Evolutionary conservation across 2,113 vertebrate species (phyloP).

Genomic region (Melanerpes formicivorus): DNA sequence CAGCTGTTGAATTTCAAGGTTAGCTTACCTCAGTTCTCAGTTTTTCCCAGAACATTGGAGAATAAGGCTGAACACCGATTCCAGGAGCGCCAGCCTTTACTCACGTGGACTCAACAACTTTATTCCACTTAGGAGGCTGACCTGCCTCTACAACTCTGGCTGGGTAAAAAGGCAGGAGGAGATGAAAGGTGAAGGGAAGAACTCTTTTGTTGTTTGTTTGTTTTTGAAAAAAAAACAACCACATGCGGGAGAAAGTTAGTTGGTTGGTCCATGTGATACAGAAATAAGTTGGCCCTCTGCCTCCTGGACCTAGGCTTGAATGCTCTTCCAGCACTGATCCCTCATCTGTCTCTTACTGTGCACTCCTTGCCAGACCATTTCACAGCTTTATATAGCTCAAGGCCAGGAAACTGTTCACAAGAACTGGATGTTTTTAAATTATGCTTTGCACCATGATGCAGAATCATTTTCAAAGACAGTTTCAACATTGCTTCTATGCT

Average conservation of each 20-base stretch:
- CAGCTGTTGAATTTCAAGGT: not conserved
- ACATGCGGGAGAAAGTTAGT: not conserved
- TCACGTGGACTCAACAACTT: fast-evolving
- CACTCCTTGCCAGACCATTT: conserved; percentile 37
- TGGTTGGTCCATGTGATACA: not conserved
- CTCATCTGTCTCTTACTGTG: conserved; percentile 5
- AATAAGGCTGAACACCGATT: not conserved
- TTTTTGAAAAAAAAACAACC: not conserved
- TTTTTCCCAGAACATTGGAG: not conserved
- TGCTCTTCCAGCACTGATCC: conserved; percentile 35
- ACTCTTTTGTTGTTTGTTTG: not conserved
- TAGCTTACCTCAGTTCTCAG: not conserved
- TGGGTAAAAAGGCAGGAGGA: not conserved
- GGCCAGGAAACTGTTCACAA: not conserved
- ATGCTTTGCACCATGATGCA: not conserved
- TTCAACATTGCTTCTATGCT: not conserved
- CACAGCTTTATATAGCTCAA: conserved; percentile 21
- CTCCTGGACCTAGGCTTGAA: conserved; percentile 1
- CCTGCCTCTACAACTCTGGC: not conserved
- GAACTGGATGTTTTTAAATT: not conserved
- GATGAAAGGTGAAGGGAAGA: not conserved
- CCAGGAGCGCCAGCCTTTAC: not conserved
- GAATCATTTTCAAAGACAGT: not conserved
- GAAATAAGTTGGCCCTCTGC: conserved; percentile 2
- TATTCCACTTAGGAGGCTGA: not conserved